These are phyloP conservation scores for Sebastes schlegelii DNA, from an alignment of 2,113 vertebrate species.

Conservation along the genomic window DNA sequence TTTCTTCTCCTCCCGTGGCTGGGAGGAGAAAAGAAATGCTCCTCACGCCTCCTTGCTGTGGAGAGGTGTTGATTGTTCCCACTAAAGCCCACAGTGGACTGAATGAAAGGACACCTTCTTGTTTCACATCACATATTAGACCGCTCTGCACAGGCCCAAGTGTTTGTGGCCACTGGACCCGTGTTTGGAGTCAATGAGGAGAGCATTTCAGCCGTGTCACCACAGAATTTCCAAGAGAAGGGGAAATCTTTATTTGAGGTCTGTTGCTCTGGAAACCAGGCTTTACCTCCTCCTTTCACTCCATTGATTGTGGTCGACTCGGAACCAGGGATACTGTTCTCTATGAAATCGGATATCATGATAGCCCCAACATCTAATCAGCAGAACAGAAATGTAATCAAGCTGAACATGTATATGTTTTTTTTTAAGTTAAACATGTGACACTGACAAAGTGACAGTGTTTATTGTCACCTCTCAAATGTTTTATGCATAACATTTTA, in stretches of 20 bases:
- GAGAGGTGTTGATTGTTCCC: conserved; percentile 88
- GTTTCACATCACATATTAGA: conserved; percentile 89
- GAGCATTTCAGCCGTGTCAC: conserved; percentile 86
- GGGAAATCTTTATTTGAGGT: conserved; percentile 92
- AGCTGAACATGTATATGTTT: not conserved
- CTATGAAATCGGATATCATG: conserved; percentile 46
- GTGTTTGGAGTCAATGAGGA: conserved; percentile 87
- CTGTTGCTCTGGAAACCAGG: conserved; percentile 67
- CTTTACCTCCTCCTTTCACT: conserved; percentile 44
- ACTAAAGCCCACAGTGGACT: conserved; percentile 86
- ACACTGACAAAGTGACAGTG: not conserved
- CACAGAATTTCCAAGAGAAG: conserved; percentile 75
- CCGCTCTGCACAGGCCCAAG: conserved; percentile 81
- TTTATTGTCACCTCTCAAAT: conserved; percentile 12
- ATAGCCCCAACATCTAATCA: conserved; percentile 1
- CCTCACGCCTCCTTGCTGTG: conserved; percentile 84
- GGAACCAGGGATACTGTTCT: conserved; percentile 29
- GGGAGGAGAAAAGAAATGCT: conserved; percentile 90
- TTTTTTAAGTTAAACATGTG: conserved; percentile 8
- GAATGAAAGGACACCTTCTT: conserved; percentile 84
- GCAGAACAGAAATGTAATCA: conserved; percentile 20
- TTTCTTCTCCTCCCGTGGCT: conserved; percentile 88
- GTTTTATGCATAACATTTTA: not conserved
- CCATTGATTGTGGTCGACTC: conserved; percentile 33
- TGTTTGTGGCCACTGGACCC: conserved; percentile 83